These are phyloP conservation scores for Tethya wilhelma DNA, from an alignment of 37 sponge, comb jelly and placozoan genomes.

Conservation along the genomic window DNA sequence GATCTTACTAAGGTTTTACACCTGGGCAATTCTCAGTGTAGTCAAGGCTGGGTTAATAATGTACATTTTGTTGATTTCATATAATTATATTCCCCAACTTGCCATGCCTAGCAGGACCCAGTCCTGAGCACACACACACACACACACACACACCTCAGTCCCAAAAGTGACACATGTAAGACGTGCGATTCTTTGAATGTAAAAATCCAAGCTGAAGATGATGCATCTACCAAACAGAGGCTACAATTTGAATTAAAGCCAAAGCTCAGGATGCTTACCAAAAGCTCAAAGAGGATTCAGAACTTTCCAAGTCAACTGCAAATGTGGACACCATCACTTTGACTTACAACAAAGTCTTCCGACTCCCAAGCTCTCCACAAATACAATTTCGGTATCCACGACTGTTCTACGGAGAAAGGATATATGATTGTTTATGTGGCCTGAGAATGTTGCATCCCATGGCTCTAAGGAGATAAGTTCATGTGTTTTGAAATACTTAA, in stretches of 20 bases:
- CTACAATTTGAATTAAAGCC: conserved; percentile 3
- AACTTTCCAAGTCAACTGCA: not conserved
- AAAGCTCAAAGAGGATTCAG: conserved; percentile 36
- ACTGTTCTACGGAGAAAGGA: conserved; percentile 9
- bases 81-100: too few relatives aligned
- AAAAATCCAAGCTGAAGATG: conserved; percentile 2
- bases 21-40: too few relatives aligned
- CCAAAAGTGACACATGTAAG: conserved; percentile 40
- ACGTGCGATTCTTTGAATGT: conserved; percentile 24
- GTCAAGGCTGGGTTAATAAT: too few relatives aligned
- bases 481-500: not conserved
- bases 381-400: conserved; percentile 46
- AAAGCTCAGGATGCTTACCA: conserved; percentile 28
- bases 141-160: not conserved
- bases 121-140: not conserved
- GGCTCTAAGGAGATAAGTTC: conserved; percentile 31
- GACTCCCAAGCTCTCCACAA: conserved; percentile 24
- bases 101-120: too few relatives aligned
- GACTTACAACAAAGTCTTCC: conserved; percentile 35
- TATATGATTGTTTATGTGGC: conserved; percentile 43
- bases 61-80: too few relatives aligned
- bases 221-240: conserved; percentile 1
- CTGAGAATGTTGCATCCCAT: conserved; percentile 18
- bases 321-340: conserved; percentile 16
- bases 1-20: too few relatives aligned